Evolutionary conservation across 2,888 invertebrate genomes (phyloP), one percentile per base, ranked within the genome.

Genomic region (Drosophila mulleri): DNA sequence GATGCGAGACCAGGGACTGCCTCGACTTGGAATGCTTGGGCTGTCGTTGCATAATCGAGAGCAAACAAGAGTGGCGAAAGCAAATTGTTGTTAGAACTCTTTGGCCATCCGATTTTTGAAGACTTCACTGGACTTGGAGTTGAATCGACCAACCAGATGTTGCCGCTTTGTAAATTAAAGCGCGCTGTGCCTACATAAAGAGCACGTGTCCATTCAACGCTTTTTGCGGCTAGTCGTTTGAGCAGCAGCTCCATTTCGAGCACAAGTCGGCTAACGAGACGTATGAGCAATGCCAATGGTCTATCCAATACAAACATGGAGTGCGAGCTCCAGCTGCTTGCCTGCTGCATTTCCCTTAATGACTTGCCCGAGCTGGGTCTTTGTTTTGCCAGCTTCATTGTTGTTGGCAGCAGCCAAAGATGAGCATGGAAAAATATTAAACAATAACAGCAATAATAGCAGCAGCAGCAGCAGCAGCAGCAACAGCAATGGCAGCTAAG

Each of bases 371-470:
- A 72, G 72, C 71, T 71, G 67, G 62, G 48, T 57, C 48, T 52
- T 82, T 69, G 67, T 73, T 65, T 61, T 72, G 37, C 37, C 57
- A 57, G 68, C 44, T 58, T 67, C 67, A 66, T 69, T 74, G 57
- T 66, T 71, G 65, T 63, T 81, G 63, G 61, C 54, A 62, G 50
- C 61, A 54, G 67, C 68, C 83, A 75, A 81, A 79, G 83, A 79
- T 83, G 84, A 78, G 80, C 73, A 71, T 71, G 79, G 84, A 87
- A 87, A 87, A 81, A 80, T 72, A 70, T 70, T 53, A 75, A 72
- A 75, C 77, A 86, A 83, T 82, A 82, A 85, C 69, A 74, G 64
- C 60, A 72, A 61, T 47, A 63, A 63, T 44, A 45, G 56, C 45
- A 70, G 26, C 52, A 58, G 20, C 37, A 20, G 26, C 29, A 44